Base-by-base conservation (phyloP, 2,888 invertebrate species). In the Andrena dorsata region DNA sequence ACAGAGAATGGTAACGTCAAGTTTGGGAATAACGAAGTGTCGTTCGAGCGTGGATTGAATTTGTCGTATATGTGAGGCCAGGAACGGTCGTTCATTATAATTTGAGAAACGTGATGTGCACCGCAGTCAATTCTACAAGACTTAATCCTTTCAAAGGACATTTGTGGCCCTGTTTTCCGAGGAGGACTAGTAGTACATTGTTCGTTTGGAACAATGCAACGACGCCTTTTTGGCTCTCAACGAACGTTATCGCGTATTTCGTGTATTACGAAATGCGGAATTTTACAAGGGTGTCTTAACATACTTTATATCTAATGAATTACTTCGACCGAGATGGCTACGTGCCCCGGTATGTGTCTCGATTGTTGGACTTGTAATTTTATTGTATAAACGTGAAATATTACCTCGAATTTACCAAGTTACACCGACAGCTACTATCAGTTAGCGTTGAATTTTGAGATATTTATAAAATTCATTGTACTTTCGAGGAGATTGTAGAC, bases 1-100 rank as follows among this genome's bases (percentile, higher is more conserved):
- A 92, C 81, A 88, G 93, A 86, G 88, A 94, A 85, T 90, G 93
- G 63, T 82, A 94, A 90, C 88, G 86, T 92, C 51, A 92, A 84
- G 77, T 85, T 93, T 60, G 92, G 91, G 47, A 83, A 89, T 41
- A 90, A 93, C 68, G 94, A 94, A 91, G 92, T 93, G 35, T 90
- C 91, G 28, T 94, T 92, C 64, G 94, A 94, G 84, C 92, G 92
- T 28, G 93, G 92, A 56, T 90, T 94, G 82, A 90, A 90, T 83
- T 79, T 92, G 72, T 92, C 93, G 56, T 93, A 94, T 58, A 90
- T 94, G 86, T 94, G 90, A 93, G 88, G 80, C 47, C 81, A 90
- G 35, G 84, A 88, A 16, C 84, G 84, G 32, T 88, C 84, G 65
- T 88, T 87, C 58, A 83, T 89, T 70, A 78, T 84, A 68, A 84